Base-by-base conservation (phyloP, 2,888 invertebrate genomes). In the Zygothrica quintamaculata region DNA sequence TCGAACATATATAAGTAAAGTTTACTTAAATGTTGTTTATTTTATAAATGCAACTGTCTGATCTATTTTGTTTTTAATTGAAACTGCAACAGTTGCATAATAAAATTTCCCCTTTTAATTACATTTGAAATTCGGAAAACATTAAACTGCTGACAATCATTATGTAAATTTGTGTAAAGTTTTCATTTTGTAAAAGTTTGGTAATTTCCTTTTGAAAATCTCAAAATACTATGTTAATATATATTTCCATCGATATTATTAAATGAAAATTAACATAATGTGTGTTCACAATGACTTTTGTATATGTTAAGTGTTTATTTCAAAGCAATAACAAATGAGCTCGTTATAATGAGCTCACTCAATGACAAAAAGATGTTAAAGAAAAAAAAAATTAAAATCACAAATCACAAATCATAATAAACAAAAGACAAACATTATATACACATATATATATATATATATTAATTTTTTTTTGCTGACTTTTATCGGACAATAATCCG, bases 281-380 rank as follows among this genome's bases (percentile, higher is more conserved):
- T 46, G 40, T 29, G 15, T 57, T 77, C 71, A 67, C 34, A 53
- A 58, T 77, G 77, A 77, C 82, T 64, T 25, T 55, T 50, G 31
- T 40, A 57, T 52, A 51, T 11, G 39, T 12, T 47, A 62, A 64
- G 55, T 58, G 42, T 46, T n/a, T 56, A 22, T 48, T 33, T n/a
- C 5, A 26, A 34, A 9, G 15, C 56, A 48, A 34, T 8, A 22
- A 18, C 13, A 42, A 42, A 46, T 56, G 39, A 36, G 39, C 37
- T 57, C 48, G 33, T 42, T 73, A 50, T 37, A 48, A 60, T n/a
- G n/a, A n/a, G n/a, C 51, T 12, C 43, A 9, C 46, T 18, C 40
- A 46, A 72, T 74, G 62, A 56, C 61, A 57, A 53, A 53, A 52
- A 47, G 31, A 69, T 34, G 44, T 15, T 50, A 65, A 61, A 61